Conservation (phyloP, 2,888 invertebrate species). For the Zootermopsis nevadensis region DNA sequence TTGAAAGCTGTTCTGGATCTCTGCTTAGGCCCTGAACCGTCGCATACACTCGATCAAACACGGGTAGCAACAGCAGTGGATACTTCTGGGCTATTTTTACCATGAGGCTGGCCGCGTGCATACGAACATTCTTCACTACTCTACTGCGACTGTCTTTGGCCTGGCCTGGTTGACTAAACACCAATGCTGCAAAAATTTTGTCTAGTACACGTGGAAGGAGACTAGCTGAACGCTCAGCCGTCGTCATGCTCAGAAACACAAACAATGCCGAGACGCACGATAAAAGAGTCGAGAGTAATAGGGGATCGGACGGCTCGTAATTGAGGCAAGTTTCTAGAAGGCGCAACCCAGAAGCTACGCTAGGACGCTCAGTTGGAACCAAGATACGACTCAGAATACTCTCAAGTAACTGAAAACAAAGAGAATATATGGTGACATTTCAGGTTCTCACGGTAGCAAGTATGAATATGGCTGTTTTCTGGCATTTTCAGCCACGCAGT, state of each 20-base stretch:
- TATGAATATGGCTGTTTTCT: too few relatives aligned
- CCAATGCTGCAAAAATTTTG: constrained; percentile 87
- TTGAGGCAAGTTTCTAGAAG: constrained; percentile 83
- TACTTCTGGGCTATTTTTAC: constrained; percentile 91
- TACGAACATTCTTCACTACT: constrained; percentile 84
- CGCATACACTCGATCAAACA: constrained; percentile 85
- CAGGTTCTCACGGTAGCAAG: too few relatives aligned
- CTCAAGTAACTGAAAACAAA: constrained; percentile 73
- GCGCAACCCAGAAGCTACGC: constrained; percentile 78
- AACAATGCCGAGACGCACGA: constrained; percentile 93
- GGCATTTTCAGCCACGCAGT: too few relatives aligned
- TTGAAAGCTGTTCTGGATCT: constrained; percentile 74
- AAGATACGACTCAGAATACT: constrained; percentile 82
- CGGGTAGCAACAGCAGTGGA: constrained; percentile 84
- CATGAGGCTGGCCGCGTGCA: constrained; percentile 90
- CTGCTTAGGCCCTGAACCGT: constrained; percentile 78
- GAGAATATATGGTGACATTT: too few relatives aligned
- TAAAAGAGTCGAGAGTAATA: constrained; percentile 84
- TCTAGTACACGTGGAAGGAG: constrained; percentile 84
- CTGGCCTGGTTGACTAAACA: constrained; percentile 77
- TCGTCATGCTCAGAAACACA: constrained; percentile 89
- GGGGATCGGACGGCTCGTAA: constrained; percentile 81
- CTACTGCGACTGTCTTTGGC: constrained; percentile 75
- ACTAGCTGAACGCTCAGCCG: constrained; percentile 64
- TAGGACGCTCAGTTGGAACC: constrained; percentile 78